Evolutionary conservation across 2,797 vertebrate species (phyloP).

Genomic region (Triplophysa yarkandensis): DNA sequence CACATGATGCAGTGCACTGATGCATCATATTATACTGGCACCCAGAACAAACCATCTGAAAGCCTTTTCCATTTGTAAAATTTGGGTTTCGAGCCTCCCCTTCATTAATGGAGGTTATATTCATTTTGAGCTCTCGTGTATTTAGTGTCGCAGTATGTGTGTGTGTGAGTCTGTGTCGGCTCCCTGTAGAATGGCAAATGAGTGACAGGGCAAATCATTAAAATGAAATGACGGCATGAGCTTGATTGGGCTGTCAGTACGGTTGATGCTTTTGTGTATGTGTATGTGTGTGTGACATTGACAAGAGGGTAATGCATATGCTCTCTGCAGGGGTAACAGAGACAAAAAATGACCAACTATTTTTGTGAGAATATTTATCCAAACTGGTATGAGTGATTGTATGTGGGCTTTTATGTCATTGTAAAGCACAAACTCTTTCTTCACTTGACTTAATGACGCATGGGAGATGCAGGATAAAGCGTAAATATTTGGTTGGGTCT

Average conservation of each 20-base stretch:
- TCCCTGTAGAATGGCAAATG: conserved; percentile 43
- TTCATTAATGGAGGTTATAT: conserved; percentile 29
- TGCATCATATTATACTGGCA: not conserved
- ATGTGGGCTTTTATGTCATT: conserved; percentile 11
- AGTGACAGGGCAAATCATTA: conserved; percentile 71
- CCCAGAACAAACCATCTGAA: not conserved
- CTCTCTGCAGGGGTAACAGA: conserved; percentile 69
- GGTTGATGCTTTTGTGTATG: conserved; percentile 52
- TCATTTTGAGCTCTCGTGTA: conserved; percentile 17
- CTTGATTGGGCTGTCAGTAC: conserved; percentile 73
- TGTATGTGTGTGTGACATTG: conserved; percentile 37
- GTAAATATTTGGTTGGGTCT: not conserved
- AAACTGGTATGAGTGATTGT: conserved; percentile 15
- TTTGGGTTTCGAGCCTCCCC: conserved; percentile 7
- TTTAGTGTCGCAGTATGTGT: conserved; percentile 35
- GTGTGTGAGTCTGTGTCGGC: conserved; percentile 19
- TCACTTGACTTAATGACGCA: conserved; percentile 41
- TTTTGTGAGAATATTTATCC: conserved; percentile 16
- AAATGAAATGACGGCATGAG: conserved; percentile 66
- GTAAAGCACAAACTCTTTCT: conserved; percentile 6
- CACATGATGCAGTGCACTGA: not conserved
- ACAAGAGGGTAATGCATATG: conserved; percentile 63
- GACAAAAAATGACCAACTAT: conserved; percentile 66
- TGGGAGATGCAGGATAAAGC: conserved; percentile 13
- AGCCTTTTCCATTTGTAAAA: not conserved